Base-by-base conservation (phyloP, 2,113 vertebrate species). In the Elachura formosa region DNA sequence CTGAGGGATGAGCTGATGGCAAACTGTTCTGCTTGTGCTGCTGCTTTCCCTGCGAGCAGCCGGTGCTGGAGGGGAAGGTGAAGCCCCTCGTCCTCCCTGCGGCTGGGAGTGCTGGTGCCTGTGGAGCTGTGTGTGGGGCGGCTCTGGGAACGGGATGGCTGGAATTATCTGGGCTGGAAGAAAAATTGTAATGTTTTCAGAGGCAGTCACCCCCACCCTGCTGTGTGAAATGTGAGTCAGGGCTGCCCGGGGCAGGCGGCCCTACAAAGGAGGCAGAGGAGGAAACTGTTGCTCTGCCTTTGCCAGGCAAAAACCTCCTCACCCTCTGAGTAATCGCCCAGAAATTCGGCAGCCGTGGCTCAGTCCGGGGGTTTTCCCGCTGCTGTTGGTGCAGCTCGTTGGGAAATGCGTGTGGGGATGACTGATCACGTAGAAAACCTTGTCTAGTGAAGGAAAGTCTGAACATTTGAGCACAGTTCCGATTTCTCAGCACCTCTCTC, bases 281-380 rank as follows among this genome's bases (percentile, higher is more conserved):
- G 93, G 93, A 93, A 93, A 62, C 93, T 26, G 82, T 15, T 9
- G 85, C 85, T 83, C 51, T 86, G 91, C 49, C 88, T 96, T 41
- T 84, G 92, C 96, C 93, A 63, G 96, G 79, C 92, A 68, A 75
- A 84, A 95, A 11, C 58, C 93, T 95, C 74, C 96, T 82, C 84
- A 79, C 6, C 2, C 69, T 87, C 87, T 94, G 92, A 96, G 96
- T 91, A 95, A 96, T 88, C 5, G 1, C 38, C 67, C 71, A 75
- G 79, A 22, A 76, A 95, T 82, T 79, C 74, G 1, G 41, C 40
- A 1, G 66, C 2, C 29, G 31, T 11, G 76, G 46, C 91, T 45
- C 80, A 15, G 58, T 43, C 46, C 25, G 45, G 92, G 89, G 95
- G 64, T 73, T 96, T 94, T 87, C 93, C 62, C n/a, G 41, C 24